These are phyloP conservation scores for Himalopsyche japonica DNA, from an alignment of 2,888 invertebrate genomes.

Conservation along the genomic window DNA sequence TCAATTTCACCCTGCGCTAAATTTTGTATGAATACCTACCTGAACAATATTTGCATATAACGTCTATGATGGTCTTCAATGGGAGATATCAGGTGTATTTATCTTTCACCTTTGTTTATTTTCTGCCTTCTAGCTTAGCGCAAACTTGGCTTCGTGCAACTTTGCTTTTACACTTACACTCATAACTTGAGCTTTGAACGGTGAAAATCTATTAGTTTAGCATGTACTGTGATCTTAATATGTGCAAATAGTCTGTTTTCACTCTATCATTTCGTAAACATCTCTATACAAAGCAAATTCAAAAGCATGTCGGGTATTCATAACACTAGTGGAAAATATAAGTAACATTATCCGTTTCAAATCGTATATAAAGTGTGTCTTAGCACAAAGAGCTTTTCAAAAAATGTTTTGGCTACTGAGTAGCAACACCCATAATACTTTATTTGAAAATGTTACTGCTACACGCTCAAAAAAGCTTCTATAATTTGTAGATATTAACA, in stretches of 20 bases:
- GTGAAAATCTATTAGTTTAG: neutral
- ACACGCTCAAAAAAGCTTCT: no score
- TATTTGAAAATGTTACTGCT: no score
- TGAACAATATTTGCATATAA: neutral
- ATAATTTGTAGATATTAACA: no score
- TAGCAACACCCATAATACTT: no score
- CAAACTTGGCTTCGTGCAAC: constrained; percentile 24
- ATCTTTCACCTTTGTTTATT: constrained; percentile 32
- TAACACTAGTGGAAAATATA: neutral
- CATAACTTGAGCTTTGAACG: constrained; percentile 10
- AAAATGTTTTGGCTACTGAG: neutral
- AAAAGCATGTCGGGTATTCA: neutral
- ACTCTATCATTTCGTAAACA: neutral
- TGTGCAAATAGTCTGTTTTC: neutral
- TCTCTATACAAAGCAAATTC: neutral
- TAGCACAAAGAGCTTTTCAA: neutral
- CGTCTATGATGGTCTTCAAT: neutral
- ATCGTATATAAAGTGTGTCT: neutral
- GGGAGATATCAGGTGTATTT: constrained; percentile 34
- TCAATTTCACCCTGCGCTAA: neutral
- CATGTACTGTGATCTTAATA: neutral
- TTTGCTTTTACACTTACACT: constrained; percentile 34
- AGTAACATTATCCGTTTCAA: neutral
- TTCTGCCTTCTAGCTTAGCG: constrained; percentile 16
- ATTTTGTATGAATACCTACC: neutral